phyloP scores from a whole-genome alignment of 37 sponge, comb jelly and placozoan genomes.

The Crambe crambe region DNA sequence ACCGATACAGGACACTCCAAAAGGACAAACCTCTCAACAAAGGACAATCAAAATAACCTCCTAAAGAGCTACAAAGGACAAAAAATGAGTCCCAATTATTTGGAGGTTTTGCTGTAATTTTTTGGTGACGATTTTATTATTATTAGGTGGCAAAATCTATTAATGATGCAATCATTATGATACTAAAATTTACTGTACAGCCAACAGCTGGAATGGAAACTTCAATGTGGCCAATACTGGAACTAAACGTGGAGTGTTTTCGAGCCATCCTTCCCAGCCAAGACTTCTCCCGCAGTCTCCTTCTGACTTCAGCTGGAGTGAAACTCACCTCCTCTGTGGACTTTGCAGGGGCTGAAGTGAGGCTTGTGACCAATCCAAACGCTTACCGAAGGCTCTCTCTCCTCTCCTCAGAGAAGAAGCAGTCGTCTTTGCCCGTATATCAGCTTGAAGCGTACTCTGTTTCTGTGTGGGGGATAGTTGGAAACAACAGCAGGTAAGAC shows the following conservation, averaged over 20 bases:
- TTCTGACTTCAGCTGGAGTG: constrained; percentile 23
- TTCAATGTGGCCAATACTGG: constrained; percentile 52
- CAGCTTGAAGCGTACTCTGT: constrained; percentile 45
- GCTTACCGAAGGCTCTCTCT: constrained; percentile 31
- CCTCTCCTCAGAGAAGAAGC: constrained; percentile 39
- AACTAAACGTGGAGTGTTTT: constrained; percentile 42
- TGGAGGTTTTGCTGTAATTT: too few relatives aligned
- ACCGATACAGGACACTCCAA: too few relatives aligned
- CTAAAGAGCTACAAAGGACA: too few relatives aligned
- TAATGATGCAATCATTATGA: too few relatives aligned
- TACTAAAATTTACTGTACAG: too few relatives aligned
- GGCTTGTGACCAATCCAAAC: constrained; percentile 38
- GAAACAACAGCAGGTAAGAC: neutral
- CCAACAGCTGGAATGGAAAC: too few relatives aligned
- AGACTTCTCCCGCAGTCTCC: constrained; percentile 24
- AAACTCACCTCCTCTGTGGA: constrained; percentile 46
- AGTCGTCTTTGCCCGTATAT: constrained; percentile 69
- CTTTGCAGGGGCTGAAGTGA: constrained; percentile 32
- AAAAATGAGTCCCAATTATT: too few relatives aligned
- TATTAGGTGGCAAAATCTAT: too few relatives aligned
- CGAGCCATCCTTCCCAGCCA: constrained; percentile 27
- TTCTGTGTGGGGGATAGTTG: constrained; percentile 44
- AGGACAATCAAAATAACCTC: too few relatives aligned
- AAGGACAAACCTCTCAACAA: too few relatives aligned
- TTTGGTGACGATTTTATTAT: too few relatives aligned